Evolutionary conservation across 2,797 vertebrate species (phyloP).

Genomic region (Acanthis flammea): DNA sequence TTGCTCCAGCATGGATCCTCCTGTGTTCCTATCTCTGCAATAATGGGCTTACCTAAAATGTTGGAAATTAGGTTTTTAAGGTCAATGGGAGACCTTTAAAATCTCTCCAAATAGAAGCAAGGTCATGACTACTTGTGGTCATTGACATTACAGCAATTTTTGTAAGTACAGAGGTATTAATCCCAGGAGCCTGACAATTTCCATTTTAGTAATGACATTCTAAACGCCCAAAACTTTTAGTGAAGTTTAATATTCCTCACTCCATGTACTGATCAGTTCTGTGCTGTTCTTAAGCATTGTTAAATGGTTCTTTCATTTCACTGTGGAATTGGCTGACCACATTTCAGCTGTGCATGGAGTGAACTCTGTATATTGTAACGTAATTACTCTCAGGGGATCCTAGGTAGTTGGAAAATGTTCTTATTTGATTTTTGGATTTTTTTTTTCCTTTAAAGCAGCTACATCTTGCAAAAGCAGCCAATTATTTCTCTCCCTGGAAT

Average conservation of each 20-base stretch:
- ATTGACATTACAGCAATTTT: constrained; percentile 18
- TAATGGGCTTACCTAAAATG: not conserved
- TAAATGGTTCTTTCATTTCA: not conserved
- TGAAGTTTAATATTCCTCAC: constrained; percentile 10
- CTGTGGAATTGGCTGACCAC: not conserved
- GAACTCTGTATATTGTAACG: not conserved
- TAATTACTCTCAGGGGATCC: not conserved
- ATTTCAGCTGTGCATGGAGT: not conserved
- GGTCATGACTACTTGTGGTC: constrained; percentile 28
- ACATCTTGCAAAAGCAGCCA: not conserved
- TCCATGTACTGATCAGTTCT: not conserved
- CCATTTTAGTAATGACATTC: constrained; percentile 7
- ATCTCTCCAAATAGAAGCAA: constrained; percentile 38
- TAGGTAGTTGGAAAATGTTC: not conserved
- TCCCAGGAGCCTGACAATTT: constrained; percentile 14
- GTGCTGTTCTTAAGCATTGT: not conserved
- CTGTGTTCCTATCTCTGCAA: not conserved
- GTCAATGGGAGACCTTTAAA: constrained; percentile 51
- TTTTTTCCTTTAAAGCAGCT: not conserved
- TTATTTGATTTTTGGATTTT: not conserved
- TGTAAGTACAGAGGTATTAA: constrained; percentile 22
- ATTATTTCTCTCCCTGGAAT: not conserved
- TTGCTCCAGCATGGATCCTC: not conserved
- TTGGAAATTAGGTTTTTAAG: constrained; percentile 26
- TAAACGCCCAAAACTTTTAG: constrained; percentile 1